Base-by-base conservation (phyloP, 2,113 vertebrate species). In the Hydrochoerus hydrochaeris region DNA sequence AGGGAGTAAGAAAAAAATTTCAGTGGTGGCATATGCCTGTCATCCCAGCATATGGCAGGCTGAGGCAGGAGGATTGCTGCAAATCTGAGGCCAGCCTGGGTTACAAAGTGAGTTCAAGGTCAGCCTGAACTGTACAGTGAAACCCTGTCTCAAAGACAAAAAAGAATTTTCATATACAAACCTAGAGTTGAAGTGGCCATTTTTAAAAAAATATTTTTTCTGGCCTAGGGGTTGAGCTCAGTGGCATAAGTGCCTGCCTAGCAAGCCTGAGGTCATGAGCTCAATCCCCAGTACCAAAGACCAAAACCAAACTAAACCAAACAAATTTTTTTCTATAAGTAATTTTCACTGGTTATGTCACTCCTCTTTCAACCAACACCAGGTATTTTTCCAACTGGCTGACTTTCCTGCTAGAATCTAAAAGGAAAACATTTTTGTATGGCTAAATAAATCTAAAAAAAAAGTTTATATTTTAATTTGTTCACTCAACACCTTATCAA, bases 381-480 rank as follows among this genome's bases (percentile, higher is more conserved):
- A 97, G 86, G 80, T 92, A 96, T 90, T 97, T 95, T 81, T 90
- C 52, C 63, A 80, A 0, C 77, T 62, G 93, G 22, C 14, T 60
- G 71, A 22, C 90, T 57, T 93, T 87, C 83, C 65, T 96, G 90
- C 82, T 44, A 95, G 44, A 92, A 91, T 90, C 86, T 77, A 97
- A 60, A 81, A 94, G 57, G 86, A 95, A 96, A 22, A 57, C 12
- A 93, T 94, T 96, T 97, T 93, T 95, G 13, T 62, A 85, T 83
- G 58, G 91, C 81, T 95, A 95, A 95, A 88, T 97, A 97, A 97
- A 96, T 62, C 35, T 93, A 83, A 62, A 95, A 96, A 22, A 14
- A 77, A 95, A 96, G n/a, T 60, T 82, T 94, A 38, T 87, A 93
- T 10, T 75, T 9, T 75, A 44, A 94, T 93, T 63, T 90, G 73